Evolutionary conservation across 2,888 invertebrate species (phyloP).

Genomic region (Ochropleura leucogaster): DNA sequence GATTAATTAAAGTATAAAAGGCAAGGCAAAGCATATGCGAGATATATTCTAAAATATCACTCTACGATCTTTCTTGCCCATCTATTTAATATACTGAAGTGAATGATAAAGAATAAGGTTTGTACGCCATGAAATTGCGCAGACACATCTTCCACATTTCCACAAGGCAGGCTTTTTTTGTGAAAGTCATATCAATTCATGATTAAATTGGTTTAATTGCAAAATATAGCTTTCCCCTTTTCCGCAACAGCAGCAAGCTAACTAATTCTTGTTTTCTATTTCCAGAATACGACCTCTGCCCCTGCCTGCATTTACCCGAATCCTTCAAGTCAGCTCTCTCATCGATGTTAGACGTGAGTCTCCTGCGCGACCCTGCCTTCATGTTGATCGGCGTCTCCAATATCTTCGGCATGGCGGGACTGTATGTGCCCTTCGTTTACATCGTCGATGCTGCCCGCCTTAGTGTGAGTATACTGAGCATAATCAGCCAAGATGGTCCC

Average conservation of each 20-base stretch:
- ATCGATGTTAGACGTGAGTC: slow-evolving; percentile 97
- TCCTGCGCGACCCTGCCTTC: slow-evolving; percentile 97
- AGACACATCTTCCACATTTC: too few species aligned
- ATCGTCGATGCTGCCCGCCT: slow-evolving; percentile 95
- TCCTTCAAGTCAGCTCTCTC: slow-evolving; percentile 95
- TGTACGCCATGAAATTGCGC: too few species aligned
- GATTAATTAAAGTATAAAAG: too few species aligned
- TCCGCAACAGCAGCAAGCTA: neutral
- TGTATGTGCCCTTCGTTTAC: slow-evolving; percentile 99
- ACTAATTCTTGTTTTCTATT: neutral
- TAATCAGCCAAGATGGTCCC: neutral
- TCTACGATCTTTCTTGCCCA: too few species aligned
- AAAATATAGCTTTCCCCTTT: neutral
- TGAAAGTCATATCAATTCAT: too few species aligned
- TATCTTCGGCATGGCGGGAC: slow-evolving; percentile 98
- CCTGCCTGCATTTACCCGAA: slow-evolving; percentile 94
- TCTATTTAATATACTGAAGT: too few species aligned
- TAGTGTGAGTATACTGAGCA: slow-evolving; percentile 90
- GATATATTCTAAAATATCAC: too few species aligned
- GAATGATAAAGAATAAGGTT: too few species aligned
- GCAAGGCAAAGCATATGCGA: too few species aligned
- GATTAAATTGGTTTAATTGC: too few species aligned
- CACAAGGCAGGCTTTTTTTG: too few species aligned
- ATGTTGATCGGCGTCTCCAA: slow-evolving; percentile 98
- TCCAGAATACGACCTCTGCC: slow-evolving; percentile 94